These are phyloP conservation scores for Melanostoma scalare DNA, from an alignment of 2,888 invertebrate genomes.

Conservation along the genomic window DNA sequence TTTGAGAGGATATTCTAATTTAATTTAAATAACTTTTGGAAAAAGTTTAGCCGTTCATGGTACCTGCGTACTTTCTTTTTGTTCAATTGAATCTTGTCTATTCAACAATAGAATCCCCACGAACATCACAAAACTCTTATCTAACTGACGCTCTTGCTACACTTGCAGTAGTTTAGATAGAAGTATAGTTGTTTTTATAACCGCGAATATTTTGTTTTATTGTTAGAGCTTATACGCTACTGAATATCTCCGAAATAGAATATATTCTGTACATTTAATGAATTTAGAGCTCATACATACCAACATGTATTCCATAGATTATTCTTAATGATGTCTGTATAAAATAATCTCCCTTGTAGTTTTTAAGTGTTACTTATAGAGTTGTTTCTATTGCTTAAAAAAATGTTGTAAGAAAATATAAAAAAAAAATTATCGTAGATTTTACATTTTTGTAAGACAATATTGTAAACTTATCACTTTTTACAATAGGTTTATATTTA, in stretches of 20 bases:
- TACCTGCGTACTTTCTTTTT: conserved; percentile 40
- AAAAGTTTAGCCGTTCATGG: conserved; percentile 24
- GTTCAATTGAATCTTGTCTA: conserved; percentile 22
- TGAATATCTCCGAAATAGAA: conserved; percentile 18
- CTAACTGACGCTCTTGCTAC: conserved; percentile 25
- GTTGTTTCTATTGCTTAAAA: conserved; percentile 45
- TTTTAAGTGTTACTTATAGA: conserved; percentile 64
- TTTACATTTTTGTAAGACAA: conserved; percentile 62
- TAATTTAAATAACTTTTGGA: background rate
- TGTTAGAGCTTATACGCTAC: conserved; percentile 12
- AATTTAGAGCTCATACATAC: conserved; percentile 9
- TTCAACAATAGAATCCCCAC: conserved; percentile 22
- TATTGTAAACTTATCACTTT: conserved; percentile 54
- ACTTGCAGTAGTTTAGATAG: conserved; percentile 18
- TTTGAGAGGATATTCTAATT: conserved; percentile 25
- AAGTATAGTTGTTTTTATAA: conserved; percentile 1
- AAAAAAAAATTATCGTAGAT: conserved; percentile 32
- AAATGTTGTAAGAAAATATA: conserved; percentile 52
- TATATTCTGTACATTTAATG: conserved; percentile 12
- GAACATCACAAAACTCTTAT: conserved; percentile 36
- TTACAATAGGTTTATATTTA: conserved; percentile 27
- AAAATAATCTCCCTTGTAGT: conserved; percentile 57
- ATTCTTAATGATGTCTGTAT: conserved; percentile 26
- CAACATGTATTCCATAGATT: conserved; percentile 1
- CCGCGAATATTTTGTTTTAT: conserved; percentile 9